Evolutionary conservation across 2,797 vertebrate species (phyloP).

Genomic region (Siniperca scherzeri): DNA sequence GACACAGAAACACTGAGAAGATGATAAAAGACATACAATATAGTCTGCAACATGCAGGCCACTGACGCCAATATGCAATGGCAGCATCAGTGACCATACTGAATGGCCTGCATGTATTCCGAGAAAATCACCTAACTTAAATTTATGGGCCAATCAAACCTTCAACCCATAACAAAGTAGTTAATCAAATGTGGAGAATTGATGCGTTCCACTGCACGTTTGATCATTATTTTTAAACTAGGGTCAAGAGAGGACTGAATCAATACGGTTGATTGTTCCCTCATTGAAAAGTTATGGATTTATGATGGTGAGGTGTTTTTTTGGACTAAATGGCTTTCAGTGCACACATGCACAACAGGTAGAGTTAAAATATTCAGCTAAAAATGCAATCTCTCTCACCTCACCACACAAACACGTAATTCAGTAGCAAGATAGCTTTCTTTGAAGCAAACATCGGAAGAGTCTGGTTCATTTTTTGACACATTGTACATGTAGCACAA

Average conservation of each 20-base stretch:
- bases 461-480: constrained; percentile 1
- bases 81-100: constrained; percentile 29
- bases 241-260: constrained; percentile 49
- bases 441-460: background rate
- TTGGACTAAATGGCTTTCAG: constrained; percentile 32
- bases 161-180: constrained; percentile 47
- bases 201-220: constrained; percentile 47
- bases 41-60: constrained; percentile 28
- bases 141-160: constrained; percentile 61
- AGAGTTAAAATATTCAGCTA: constrained; percentile 14
- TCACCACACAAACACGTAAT: background rate
- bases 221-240: constrained; percentile 44
- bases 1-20: constrained; percentile 6
- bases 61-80: constrained; percentile 43
- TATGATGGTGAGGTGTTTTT: constrained; percentile 27
- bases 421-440: background rate
- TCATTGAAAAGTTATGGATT: constrained; percentile 51
- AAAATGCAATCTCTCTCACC: constrained; percentile 5
- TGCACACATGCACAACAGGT: constrained; percentile 16
- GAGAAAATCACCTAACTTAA: constrained; percentile 57
- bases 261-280: constrained; percentile 48
- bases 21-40: constrained; percentile 36
- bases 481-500: background rate
- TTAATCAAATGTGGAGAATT: constrained; percentile 53
- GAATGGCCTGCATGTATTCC: constrained; percentile 32